phyloP scores from a whole-genome alignment of 2,888 invertebrate species.

The Synanthedon vespiformis region DNA sequence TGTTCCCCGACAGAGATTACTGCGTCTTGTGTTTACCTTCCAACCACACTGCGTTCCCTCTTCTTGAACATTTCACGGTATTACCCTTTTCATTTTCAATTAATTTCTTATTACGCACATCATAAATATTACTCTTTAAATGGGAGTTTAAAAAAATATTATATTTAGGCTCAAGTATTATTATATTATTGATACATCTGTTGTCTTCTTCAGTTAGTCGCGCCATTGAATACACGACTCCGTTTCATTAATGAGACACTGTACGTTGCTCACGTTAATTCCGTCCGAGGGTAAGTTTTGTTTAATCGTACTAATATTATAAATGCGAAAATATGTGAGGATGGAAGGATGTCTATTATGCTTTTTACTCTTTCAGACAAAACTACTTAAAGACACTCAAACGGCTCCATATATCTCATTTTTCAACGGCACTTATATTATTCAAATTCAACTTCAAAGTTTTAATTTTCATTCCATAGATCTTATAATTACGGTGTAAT shows the following conservation, averaged over 20 bases:
- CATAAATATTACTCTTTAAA: no score
- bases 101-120: not conserved
- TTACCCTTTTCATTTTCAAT: not conserved
- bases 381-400: no score
- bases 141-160: no score
- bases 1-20: conserved; percentile 74
- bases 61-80: conserved; percentile 72
- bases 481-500: no score
- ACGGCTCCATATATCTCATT: no score
- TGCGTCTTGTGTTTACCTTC: conserved; percentile 71
- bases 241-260: conserved; percentile 42
- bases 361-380: no score
- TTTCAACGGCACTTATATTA: no score
- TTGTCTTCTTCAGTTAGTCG: conserved; percentile 37
- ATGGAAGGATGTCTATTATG: no score
- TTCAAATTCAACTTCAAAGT: no score
- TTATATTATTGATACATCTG: not conserved
- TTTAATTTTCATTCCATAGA: no score
- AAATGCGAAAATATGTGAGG: no score
- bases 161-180: not conserved
- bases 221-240: conserved; percentile 27
- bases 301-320: no score
- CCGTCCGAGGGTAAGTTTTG: conserved; percentile 48
- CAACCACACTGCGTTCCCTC: conserved; percentile 52
- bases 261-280: conserved; percentile 55